phyloP scores from a whole-genome alignment of 2,113 vertebrate genomes.

The Holacanthus passer region DNA sequence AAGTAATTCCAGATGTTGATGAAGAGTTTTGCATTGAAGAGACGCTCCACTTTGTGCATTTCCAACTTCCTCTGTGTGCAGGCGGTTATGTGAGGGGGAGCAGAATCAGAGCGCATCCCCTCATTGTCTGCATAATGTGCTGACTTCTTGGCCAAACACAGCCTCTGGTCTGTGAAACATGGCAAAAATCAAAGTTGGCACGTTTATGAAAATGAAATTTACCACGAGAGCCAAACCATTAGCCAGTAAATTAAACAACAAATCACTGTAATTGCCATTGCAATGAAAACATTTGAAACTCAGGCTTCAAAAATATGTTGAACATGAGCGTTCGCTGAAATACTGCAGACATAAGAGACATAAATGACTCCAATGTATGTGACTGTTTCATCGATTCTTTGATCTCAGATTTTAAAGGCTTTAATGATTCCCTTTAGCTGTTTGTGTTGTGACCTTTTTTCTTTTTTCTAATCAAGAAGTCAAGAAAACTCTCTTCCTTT shows the following conservation, averaged over 20 bases:
- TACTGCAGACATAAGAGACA: not conserved
- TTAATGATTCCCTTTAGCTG: not conserved
- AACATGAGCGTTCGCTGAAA: not conserved
- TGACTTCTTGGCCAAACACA: constrained; percentile 11
- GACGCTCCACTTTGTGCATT: not conserved
- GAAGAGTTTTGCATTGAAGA: not conserved
- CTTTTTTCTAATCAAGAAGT: not conserved
- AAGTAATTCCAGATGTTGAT: not conserved
- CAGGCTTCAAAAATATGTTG: constrained; percentile 2
- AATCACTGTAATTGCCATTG: constrained; percentile 22
- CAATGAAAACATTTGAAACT: constrained; percentile 12
- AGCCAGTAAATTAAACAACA: constrained; percentile 23
- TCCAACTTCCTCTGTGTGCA: constrained; percentile 6
- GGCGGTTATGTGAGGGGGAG: not conserved
- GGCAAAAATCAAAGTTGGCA: constrained; percentile 8
- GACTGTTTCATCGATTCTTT: not conserved
- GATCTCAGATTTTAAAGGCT: not conserved
- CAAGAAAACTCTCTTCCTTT: not conserved
- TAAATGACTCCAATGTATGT: not conserved
- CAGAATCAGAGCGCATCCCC: not conserved
- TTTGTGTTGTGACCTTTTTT: not conserved
- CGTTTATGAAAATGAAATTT: constrained; percentile 31
- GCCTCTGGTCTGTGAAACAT: constrained; percentile 12
- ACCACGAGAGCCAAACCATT: not conserved
- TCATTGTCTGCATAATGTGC: constrained; percentile 14